Conservation (phyloP, 2,888 invertebrate species). For the Zonitis immaculata region DNA sequence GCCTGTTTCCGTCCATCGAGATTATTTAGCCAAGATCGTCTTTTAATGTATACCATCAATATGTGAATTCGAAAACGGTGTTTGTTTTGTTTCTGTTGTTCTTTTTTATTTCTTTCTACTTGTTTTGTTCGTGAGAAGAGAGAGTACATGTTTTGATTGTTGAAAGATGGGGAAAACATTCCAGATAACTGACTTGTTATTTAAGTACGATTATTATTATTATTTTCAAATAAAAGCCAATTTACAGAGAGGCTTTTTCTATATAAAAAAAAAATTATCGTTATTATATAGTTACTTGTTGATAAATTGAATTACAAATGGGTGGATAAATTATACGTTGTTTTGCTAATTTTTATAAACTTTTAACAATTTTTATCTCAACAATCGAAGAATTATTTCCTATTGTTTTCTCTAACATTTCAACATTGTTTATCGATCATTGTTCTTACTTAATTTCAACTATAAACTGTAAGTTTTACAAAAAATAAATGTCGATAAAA, state of each 20-base stretch:
- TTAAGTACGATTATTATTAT: too few species aligned
- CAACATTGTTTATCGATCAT: neutral
- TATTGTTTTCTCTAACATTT: neutral
- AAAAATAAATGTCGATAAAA: too few species aligned
- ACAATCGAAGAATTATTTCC: neutral
- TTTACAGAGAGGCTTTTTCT: too few species aligned
- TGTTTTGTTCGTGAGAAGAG: neutral
- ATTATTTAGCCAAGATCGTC: slow-evolving; percentile 18
- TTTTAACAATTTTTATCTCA: neutral
- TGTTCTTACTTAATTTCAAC: neutral
- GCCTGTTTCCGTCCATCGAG: slow-evolving; percentile 26
- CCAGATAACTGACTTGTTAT: neutral
- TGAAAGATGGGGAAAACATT: neutral
- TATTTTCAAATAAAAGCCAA: neutral
- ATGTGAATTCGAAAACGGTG: slow-evolving; percentile 3
- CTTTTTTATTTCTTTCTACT: neutral
- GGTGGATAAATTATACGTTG: neutral
- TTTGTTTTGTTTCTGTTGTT: too few species aligned
- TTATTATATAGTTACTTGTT: too few species aligned
- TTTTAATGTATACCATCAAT: slow-evolving; percentile 13
- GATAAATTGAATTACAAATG: too few species aligned
- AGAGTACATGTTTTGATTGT: neutral
- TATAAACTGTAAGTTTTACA: neutral
- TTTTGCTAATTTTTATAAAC: neutral
- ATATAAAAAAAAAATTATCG: too few species aligned